Conservation (phyloP, 2,888 invertebrate species). For the Drosophila limbata region DNA sequence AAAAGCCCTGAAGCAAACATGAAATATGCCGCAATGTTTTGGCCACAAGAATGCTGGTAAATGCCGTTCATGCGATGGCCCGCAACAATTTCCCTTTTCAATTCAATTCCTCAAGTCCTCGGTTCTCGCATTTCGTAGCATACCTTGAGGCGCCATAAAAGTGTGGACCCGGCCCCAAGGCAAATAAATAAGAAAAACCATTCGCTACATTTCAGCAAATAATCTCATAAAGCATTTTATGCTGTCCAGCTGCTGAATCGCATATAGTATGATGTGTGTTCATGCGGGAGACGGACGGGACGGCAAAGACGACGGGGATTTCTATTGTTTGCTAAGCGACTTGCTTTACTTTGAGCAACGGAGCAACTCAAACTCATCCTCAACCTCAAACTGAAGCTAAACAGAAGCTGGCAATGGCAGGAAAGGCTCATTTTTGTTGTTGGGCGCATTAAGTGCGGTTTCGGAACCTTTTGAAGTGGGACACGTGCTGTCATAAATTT, state of each 20-base stretch:
- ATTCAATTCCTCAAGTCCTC: slow-evolving; percentile 17
- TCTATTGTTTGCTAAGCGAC: slow-evolving; percentile 80
- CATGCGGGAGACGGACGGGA: slow-evolving; percentile 18
- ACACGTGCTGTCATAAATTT: slow-evolving; percentile 70
- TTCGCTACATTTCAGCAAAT: slow-evolving; percentile 80
- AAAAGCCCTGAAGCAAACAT: slow-evolving; percentile 69
- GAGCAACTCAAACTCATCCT: neutral
- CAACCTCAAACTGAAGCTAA: neutral
- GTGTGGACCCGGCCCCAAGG: slow-evolving; percentile 49
- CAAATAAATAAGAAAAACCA: slow-evolving; percentile 76
- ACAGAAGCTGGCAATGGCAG: slow-evolving; percentile 25
- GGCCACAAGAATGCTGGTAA: slow-evolving; percentile 73
- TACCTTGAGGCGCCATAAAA: slow-evolving; percentile 72
- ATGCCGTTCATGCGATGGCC: slow-evolving; percentile 47
- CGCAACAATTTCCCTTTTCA: slow-evolving; percentile 50
- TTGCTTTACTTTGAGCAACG: slow-evolving; percentile 45
- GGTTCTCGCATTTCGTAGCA: slow-evolving; percentile 40
- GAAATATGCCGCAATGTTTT: slow-evolving; percentile 77
- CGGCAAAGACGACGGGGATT: slow-evolving; percentile 5
- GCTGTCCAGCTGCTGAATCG: slow-evolving; percentile 73
- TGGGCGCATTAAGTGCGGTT: slow-evolving; percentile 69
- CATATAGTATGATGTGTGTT: slow-evolving; percentile 62
- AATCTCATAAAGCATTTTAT: slow-evolving; percentile 81
- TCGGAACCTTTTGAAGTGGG: slow-evolving; percentile 67
- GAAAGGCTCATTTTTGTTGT: slow-evolving; percentile 13